These are phyloP conservation scores for Redunca redunca DNA, from an alignment of 2,113 vertebrate species.

Conservation along the genomic window DNA sequence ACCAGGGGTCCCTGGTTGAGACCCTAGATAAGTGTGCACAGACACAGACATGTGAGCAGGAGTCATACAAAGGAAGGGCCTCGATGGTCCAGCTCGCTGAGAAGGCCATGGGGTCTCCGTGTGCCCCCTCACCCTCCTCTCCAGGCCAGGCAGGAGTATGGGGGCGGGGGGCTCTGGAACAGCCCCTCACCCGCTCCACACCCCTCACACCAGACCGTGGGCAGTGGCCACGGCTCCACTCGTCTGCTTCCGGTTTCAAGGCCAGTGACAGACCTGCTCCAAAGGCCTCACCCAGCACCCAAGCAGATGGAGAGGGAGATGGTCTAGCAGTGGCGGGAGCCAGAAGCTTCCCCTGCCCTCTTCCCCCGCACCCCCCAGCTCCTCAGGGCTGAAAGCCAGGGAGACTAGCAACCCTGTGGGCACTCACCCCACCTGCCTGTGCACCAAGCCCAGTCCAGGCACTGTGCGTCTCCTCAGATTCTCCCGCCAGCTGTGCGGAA, in stretches of 20 bases:
- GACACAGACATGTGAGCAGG: not conserved
- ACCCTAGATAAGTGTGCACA: not conserved
- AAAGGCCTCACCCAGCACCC: not conserved
- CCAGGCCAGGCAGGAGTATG: not conserved
- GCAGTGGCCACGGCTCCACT: not conserved
- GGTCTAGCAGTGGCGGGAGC: not conserved
- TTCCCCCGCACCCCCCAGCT: fast-evolving
- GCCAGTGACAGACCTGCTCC: not conserved
- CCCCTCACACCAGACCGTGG: not conserved
- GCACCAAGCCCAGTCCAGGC: fast-evolving
- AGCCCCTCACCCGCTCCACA: not conserved
- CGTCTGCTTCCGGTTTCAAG: not conserved
- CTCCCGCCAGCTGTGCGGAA: not conserved
- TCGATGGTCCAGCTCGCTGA: no score
- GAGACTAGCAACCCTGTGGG: not conserved
- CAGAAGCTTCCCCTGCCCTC: not conserved
- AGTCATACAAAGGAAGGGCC: not conserved
- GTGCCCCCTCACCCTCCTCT: fast-evolving
- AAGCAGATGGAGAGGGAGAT: no score
- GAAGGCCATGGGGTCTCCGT: fast-evolving
- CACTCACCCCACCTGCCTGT: fast-evolving
- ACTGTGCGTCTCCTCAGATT: fast-evolving
- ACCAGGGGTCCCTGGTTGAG: not conserved
- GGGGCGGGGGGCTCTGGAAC: no score
- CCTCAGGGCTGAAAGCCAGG: not conserved